Base-by-base conservation (phyloP, 1,140 invertebrate species). In the Drosophila kohkoa region DNA sequence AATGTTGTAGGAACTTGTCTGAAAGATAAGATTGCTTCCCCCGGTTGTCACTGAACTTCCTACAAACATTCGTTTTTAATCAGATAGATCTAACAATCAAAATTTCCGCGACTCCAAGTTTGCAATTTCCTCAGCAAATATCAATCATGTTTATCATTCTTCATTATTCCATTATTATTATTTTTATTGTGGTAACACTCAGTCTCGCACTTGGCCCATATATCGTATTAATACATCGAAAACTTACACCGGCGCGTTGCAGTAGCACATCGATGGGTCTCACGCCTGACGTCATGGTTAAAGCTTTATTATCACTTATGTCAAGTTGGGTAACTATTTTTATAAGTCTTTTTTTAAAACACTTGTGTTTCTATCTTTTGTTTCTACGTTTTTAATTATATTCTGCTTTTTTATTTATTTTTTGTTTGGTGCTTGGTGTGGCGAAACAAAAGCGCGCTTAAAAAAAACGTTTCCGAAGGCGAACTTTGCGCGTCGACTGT, bases 241-340 rank as follows among this genome's bases (percentile, higher is more conserved):
- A 83, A 92, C 91, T 92, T 92, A 92, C 91, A 55, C 80, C 83
- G 67, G 83, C 81, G n/a, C 91, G 86, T 51, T 90, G 77, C 63
- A 92, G 66, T 46, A 92, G 51, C 51, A 91, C 88, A 80, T 92
- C 91, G 58, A 92, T 92, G 62, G 91, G 77, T 66, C 91, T 70
- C 57, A 87, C 89, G 55, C 62, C 51, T 75, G 86, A 85, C 67
- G 86, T 83, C 86, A 88, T 88, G 54, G 20, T 25, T 25, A 25
- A 25, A 25, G 20, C 20, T 25, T 25, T 25, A 25, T 76, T 28
- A 52, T 35, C 15, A 58, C 20, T 20, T 62, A 59, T 43, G 54
- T 51, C 25, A 64, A 48, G 64, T 59, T 54, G 58, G 54, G 38
- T 30, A 46, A 41, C 35, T 55, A 54, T 25, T 7, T 74, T 10